Evolutionary conservation across 2,797 vertebrate genomes (phyloP), one percentile per base, ranked within the genome.

Genomic region (Gadopsis bispinosus): DNA sequence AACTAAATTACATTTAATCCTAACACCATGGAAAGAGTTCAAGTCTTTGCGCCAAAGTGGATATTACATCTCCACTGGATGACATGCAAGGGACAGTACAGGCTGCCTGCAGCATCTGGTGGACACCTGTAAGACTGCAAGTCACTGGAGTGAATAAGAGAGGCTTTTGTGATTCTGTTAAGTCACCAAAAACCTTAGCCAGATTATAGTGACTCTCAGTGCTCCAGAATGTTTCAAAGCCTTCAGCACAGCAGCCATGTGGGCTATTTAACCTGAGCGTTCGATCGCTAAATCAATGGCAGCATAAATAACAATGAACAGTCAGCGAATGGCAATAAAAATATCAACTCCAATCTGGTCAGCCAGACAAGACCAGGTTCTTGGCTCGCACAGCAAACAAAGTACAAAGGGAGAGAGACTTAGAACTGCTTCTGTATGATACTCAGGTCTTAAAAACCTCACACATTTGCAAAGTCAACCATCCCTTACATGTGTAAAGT

Each of bases 41-140:
- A 78, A 72, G 51, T 71, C 53, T 72, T 70, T 79, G 54, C 80
- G 71, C 79, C 56, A 61, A 70, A 83, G 58, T 75, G 80, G 54
- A 87, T 70, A 56, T 76, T 65, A 68, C 70, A 61, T 87, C 75
- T 76, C 72, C 12, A 29, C n/a, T 70, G 73, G 73, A 69, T 61
- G 76, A 83, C 71, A 80, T 71, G 81, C 47, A 29, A 67, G 68
- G 83, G 79, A 84, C 89, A 81, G 79, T 35, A 58, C 55, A 90
- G 83, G 84, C 76, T 78, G 83, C 83, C 88, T 91, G 87, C 88
- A 91, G 91, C 94, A 95, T 94, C 92, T 94, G 93, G 91, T 89
- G 90, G 89, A 94, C 92, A 93, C 89, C 91, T 94, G 92, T 68
- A 91, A 92, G 73, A 92, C 89, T 88, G 87, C 89, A 92, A 87